Percentiles rank a stretch among this genome's conserved stretches.
phyloP scores from a whole-genome alignment of 1,140 invertebrate genomes.

The Cotesia vestalis region DNA sequence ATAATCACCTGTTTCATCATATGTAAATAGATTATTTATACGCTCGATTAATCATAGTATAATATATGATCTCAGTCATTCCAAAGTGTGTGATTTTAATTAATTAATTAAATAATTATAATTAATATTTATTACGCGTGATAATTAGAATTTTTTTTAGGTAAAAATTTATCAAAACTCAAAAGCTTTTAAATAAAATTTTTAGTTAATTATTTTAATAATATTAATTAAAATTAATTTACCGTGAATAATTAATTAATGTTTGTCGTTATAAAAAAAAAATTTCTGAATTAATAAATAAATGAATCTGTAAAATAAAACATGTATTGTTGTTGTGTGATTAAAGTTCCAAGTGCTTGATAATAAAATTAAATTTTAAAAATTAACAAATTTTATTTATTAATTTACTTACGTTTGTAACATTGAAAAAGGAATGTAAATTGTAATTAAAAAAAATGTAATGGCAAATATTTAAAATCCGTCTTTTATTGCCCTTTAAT shows the following conservation, averaged over 20 bases:
- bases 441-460: conserved; percentile 30
- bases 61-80: conserved; percentile 7
- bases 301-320: conserved; percentile 63
- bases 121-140: not conserved
- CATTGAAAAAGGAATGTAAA: not conserved
- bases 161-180: too few species aligned
- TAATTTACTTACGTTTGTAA: not conserved
- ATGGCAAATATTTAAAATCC: conserved; percentile 10
- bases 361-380: conserved; percentile 25
- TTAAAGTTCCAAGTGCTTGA: conserved; percentile 60
- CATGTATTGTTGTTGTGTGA: conserved; percentile 66
- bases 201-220: too few species aligned
- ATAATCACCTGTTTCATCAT: conserved; percentile 28
- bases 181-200: too few species aligned
- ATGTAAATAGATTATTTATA: conserved; percentile 38
- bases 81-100: conserved; percentile 24
- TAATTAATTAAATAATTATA: not conserved
- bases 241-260: not conserved
- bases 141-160: not conserved
- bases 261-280: conserved; percentile 26
- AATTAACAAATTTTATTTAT: conserved; percentile 19
- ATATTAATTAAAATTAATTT: not conserved
- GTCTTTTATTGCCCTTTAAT: not conserved
- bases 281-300: conserved; percentile 51
- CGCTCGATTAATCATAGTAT: conserved; percentile 16